A percentile compares a stretch with the other conserved stretches of the same genome.
These are phyloP conservation scores for Drosophila limbata DNA, from an alignment of 2,888 invertebrate genomes.

Conservation along the genomic window DNA sequence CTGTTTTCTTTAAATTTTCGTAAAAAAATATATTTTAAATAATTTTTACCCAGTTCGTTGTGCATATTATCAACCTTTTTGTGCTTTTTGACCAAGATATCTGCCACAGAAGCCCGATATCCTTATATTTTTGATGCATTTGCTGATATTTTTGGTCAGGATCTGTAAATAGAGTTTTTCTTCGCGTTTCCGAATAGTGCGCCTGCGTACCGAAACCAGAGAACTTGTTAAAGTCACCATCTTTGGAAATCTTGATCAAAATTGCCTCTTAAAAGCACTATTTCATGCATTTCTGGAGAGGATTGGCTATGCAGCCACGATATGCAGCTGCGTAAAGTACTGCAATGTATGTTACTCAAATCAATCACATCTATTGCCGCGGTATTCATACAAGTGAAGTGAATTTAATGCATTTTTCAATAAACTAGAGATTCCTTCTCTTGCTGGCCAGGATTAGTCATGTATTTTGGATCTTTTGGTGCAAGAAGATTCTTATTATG, in stretches of 20 bases:
- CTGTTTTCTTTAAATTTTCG: slow-evolving; percentile 12
- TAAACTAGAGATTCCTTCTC: background rate
- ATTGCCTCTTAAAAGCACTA: background rate
- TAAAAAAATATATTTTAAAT: slow-evolving; percentile 16
- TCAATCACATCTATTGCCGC: background rate
- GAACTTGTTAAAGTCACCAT: background rate
- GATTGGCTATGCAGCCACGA: slow-evolving; percentile 40
- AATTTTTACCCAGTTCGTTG: background rate
- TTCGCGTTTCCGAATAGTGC: slow-evolving; percentile 1
- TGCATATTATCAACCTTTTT: slow-evolving; percentile 9
- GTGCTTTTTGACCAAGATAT: slow-evolving; percentile 19
- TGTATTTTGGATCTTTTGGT: background rate
- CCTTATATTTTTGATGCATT: slow-evolving; percentile 26
- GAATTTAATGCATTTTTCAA: background rate
- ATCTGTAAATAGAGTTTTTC: slow-evolving; percentile 22
- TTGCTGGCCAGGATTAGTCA: slow-evolving; percentile 28
- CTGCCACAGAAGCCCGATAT: slow-evolving; percentile 9
- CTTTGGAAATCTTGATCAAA: background rate
- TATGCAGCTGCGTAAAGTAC: background rate
- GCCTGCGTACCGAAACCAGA: slow-evolving; percentile 6
- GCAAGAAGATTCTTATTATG: background rate
- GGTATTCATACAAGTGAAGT: background rate
- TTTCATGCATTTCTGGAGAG: slow-evolving; percentile 61
- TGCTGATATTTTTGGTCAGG: slow-evolving; percentile 38
- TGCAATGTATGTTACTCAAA: background rate